Percentiles rank a stretch among this genome's conserved stretches.
These are phyloP conservation scores for Miltochrista miniata DNA, from an alignment of 2,888 invertebrate species.

Conservation along the genomic window DNA sequence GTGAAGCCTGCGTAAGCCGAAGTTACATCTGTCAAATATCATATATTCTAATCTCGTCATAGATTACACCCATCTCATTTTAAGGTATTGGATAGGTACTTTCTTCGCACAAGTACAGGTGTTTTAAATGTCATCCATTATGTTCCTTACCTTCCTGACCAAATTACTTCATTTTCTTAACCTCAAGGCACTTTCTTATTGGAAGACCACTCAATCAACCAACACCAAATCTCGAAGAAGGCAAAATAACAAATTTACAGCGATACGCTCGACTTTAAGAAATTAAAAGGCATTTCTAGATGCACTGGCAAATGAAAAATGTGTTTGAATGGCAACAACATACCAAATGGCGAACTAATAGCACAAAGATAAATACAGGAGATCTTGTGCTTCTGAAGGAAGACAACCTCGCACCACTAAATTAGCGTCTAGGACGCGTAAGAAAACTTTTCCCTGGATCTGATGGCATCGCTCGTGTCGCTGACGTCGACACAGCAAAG, in stretches of 20 bases:
- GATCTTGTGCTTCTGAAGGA: slow-evolving; percentile 2
- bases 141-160: neutral
- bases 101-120: neutral
- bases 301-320: neutral
- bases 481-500: neutral
- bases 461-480: neutral
- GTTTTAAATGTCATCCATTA: neutral
- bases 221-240: neutral
- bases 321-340: neutral
- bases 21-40: neutral
- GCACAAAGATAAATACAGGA: neutral
- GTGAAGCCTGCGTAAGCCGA: neutral
- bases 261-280: neutral
- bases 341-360: neutral
- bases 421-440: slow-evolving; percentile 6
- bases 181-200: neutral
- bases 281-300: neutral
- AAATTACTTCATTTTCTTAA: neutral
- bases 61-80: neutral
- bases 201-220: neutral
- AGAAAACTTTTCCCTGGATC: neutral
- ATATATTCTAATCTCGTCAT: neutral
- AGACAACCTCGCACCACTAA: slow-evolving; percentile 4
- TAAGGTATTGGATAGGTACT: neutral
- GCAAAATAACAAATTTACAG: neutral